Conservation (phyloP, 2,888 invertebrate genomes). For the Morinoia aosen region DNA sequence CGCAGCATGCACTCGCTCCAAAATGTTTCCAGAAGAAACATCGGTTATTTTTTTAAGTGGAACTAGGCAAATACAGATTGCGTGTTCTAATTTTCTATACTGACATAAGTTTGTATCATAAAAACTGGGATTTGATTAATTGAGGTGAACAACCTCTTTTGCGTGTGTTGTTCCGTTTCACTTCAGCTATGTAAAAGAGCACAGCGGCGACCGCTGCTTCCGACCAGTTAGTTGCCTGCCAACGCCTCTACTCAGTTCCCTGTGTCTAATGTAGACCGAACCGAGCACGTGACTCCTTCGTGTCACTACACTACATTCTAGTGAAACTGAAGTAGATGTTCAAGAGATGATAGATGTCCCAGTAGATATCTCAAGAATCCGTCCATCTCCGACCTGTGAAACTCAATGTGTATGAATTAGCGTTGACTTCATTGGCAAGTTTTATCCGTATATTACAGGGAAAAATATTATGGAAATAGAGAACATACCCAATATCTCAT, state of each 20-base stretch:
- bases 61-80: background rate
- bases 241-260: background rate
- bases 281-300: background rate
- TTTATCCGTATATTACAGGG: no score
- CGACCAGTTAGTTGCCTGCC: background rate
- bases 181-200: background rate
- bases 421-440: background rate
- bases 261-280: background rate
- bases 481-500: no score
- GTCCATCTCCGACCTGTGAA: background rate
- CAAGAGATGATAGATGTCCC: no score
- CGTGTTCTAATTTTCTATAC: background rate
- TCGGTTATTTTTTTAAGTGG: background rate
- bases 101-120: background rate
- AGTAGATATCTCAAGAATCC: background rate
- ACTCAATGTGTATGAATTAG: background rate
- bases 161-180: background rate
- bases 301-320: background rate
- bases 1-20: background rate
- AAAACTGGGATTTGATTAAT: background rate
- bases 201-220: background rate
- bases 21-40: background rate
- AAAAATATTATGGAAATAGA: no score
- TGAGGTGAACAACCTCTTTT: background rate
- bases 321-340: background rate